Base-by-base conservation (phyloP, 2,888 invertebrate genomes). In the Antheraea assamensis region DNA sequence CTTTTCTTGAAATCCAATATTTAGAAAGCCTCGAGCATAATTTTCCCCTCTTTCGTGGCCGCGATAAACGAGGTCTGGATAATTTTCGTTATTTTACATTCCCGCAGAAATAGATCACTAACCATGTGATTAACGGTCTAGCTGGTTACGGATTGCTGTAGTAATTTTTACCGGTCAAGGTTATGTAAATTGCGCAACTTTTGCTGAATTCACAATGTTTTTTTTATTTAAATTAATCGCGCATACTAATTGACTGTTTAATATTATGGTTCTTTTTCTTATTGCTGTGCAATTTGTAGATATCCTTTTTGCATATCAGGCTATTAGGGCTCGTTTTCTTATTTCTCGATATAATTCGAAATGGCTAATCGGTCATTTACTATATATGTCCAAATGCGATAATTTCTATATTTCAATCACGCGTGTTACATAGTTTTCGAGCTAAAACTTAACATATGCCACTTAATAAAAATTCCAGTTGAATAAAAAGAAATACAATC, bases 71-170 rank as follows among this genome's bases (percentile, higher is more conserved):
- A 64, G 30, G 30, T 64, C 61, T 64, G 61, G 61, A 5, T 64
- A 64, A 64, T 64, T 27, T 64, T 30, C 30, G 27, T 64, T 64
- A 64, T 64, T 64, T 64, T 64, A 64, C 30, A 64, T 64, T 64
- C 61, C 61, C 30, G 30, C 61, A 27, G 61, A 64, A 27, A 64
- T 64, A 64, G 61, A 64, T 64, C 61, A 30, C 61, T 64, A 30
- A 30, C 61, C 27, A n/a, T n/a, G 61, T 64, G 61, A 64, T 64
- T 64, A 64, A 64, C 30, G 27, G 61, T 24, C 61, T 61, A 27
- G 17, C 61, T 3, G 30, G 4, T 64, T 64, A 64, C 61, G 61
- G 27, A 64, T 64, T 17, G 58, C 58, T 58, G 30, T 64, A 19
- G 61, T 64, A 64, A 64, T 64, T 64, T 64, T 64, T 30, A 30